Evolutionary conservation across 1,140 invertebrate genomes (phyloP).

Genomic region (Pseudoatta argentina): DNA sequence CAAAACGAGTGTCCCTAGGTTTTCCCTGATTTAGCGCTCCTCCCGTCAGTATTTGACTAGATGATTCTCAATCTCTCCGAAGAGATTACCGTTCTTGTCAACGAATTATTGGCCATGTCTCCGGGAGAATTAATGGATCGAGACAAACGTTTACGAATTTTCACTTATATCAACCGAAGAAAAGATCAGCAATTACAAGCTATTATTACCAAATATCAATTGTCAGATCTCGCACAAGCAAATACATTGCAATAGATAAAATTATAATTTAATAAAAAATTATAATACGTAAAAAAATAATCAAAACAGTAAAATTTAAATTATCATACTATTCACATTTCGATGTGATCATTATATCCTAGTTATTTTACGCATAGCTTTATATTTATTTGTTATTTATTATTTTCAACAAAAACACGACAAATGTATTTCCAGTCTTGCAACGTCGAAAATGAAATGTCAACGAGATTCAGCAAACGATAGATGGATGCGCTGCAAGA

Average conservation of each 20-base stretch:
- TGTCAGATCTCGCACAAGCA: neutral
- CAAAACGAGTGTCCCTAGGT: slow-evolving; percentile 74
- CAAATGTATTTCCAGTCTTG: neutral
- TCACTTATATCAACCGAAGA: neutral
- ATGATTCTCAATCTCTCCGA: slow-evolving; percentile 75
- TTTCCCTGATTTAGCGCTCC: slow-evolving; percentile 82
- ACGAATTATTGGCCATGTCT: slow-evolving; percentile 49
- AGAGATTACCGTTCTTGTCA: slow-evolving; percentile 53
- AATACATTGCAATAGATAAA: neutral
- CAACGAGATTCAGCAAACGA: slow-evolving; percentile 38
- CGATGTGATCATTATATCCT: neutral
- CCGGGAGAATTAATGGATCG: neutral
- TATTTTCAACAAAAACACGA: slow-evolving; percentile 1
- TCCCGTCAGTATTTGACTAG: slow-evolving; percentile 83
- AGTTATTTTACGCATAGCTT: neutral
- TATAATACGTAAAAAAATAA: neutral
- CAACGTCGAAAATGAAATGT: slow-evolving; percentile 38
- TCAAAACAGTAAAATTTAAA: neutral
- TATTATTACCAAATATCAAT: neutral
- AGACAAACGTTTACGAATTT: slow-evolving; percentile 39
- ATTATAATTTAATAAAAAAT: neutral
- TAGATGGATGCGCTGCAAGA: slow-evolving; percentile 39
- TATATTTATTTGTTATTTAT: neutral
- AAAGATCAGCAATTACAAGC: neutral
- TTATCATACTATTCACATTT: neutral